Base-by-base conservation (phyloP, 2,888 invertebrate species). In the Papilio elwesi region DNA sequence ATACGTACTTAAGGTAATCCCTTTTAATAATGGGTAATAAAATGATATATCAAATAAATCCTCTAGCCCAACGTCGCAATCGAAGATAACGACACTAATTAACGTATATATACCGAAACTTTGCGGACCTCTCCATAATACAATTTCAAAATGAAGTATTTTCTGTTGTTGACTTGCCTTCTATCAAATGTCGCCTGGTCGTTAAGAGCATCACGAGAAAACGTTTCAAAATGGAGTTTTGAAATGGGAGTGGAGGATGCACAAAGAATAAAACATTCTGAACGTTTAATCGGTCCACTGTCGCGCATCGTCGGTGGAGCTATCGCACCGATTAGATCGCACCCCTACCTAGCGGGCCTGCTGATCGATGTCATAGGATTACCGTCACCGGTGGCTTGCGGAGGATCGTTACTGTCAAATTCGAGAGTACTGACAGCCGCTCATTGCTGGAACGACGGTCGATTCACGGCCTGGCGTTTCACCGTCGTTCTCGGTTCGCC, bases 391-490 rank as follows among this genome's bases (percentile, higher is more conserved):
- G 88, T 90, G 0, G 89, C 87, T 0, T 91, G 91, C 68, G 91
- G 91, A 8, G 90, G 90, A 51, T 87, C 91, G 0, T 78, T 91
- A 6, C 74, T 91, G 7, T 81, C 87, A 0, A 68, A 80, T 13
- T 81, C 79, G 10, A 87, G 86, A 76, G 81, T 91, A 5, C 75
- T 91, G 10, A 91, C 91, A 10, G 91, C 91, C 2, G 91, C 91
- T 11, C 91, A 91, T 76, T 91, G 91, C 78, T 91, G 90, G 90
- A 82, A 78, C 70, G 90, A 90, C 70, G 90, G 90, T 57, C 77
- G 82, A 69, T 80, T 82, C 75, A 85, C 86, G 77, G 91, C 89
- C 8, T 83, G 82, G 80, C 81, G 83, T 36, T 85, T 90, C 75
- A 88, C 88, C 4, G 87, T 85, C 4, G 91, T 91, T 6, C 78